These are phyloP conservation scores for Pachypsylla venusta DNA, from an alignment of 1,140 invertebrate genomes.

Conservation along the genomic window DNA sequence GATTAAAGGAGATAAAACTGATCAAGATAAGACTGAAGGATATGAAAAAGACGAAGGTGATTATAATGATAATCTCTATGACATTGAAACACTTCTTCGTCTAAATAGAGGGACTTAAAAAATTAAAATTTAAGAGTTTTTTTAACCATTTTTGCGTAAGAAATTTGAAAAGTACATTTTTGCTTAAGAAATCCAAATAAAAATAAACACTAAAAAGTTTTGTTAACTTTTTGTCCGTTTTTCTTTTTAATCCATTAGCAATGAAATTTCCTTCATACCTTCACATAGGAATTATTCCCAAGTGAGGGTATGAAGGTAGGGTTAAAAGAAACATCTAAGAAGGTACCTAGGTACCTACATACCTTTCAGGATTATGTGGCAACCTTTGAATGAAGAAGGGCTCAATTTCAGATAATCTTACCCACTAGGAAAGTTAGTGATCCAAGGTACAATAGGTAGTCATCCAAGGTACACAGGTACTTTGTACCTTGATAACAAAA, in stretches of 20 bases:
- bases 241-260: neutral
- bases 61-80: no score
- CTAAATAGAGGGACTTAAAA: no score
- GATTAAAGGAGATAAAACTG: no score
- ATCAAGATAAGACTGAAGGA: no score
- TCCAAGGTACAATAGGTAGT: neutral
- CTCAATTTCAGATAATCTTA: neutral
- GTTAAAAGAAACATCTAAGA: neutral
- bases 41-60: no score
- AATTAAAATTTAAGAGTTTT: no score
- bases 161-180: no score
- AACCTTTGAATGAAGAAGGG: neutral
- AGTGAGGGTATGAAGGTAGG: neutral
- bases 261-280: neutral
- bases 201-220: neutral
- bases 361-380: neutral
- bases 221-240: neutral
- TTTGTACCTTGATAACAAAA: neutral
- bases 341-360: neutral
- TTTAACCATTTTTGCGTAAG: no score
- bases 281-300: neutral
- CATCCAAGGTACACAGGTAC: neutral
- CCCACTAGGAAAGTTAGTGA: neutral
- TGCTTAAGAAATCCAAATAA: no score
- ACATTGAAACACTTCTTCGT: no score